Conservation (phyloP, 2,888 invertebrate species). For the Opisthograptis luteolata region DNA sequence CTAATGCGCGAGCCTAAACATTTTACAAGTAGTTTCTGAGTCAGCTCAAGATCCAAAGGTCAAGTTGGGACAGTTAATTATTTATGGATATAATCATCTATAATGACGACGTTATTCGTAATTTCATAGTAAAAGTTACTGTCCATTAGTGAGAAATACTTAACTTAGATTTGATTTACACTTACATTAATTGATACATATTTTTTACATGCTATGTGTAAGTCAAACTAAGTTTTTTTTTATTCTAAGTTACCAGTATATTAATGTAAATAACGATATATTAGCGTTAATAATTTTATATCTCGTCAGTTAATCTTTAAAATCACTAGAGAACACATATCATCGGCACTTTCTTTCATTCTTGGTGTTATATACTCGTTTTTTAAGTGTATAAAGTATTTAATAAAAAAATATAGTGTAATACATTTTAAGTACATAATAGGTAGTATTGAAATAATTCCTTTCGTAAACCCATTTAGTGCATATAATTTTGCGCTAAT, state of each 20-base stretch:
- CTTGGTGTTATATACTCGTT: constrained; percentile 70
- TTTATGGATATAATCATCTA: constrained; percentile 38
- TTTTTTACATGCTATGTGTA: too few species aligned
- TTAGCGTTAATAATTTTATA: constrained; percentile 74
- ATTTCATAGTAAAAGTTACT: constrained; percentile 54
- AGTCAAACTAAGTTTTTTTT: constrained; percentile 42
- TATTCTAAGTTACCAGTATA: constrained; percentile 48
- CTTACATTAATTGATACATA: too few species aligned
- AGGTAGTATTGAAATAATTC: constrained; percentile 56
- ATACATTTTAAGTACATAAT: constrained; percentile 46
- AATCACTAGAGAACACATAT: constrained; percentile 80
- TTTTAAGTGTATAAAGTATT: constrained; percentile 56
- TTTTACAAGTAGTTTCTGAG: too few species aligned
- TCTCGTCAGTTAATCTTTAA: constrained; percentile 49
- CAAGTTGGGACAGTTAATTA: constrained; percentile 19
- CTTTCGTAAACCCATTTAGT: constrained; percentile 30
- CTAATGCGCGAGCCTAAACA: too few species aligned
- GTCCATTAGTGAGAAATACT: constrained; percentile 56
- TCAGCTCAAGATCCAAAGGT: neutral
- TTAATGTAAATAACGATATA: constrained; percentile 55
- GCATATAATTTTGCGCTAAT: constrained; percentile 26
- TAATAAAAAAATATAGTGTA: constrained; percentile 39
- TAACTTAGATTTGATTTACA: constrained; percentile 43
- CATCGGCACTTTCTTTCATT: constrained; percentile 79
- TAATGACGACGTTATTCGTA: constrained; percentile 51